Evolutionary conservation across 2,888 invertebrate species (phyloP), one percentile per base, ranked within the genome.

Genomic region (Tenthredo distinguenda): DNA sequence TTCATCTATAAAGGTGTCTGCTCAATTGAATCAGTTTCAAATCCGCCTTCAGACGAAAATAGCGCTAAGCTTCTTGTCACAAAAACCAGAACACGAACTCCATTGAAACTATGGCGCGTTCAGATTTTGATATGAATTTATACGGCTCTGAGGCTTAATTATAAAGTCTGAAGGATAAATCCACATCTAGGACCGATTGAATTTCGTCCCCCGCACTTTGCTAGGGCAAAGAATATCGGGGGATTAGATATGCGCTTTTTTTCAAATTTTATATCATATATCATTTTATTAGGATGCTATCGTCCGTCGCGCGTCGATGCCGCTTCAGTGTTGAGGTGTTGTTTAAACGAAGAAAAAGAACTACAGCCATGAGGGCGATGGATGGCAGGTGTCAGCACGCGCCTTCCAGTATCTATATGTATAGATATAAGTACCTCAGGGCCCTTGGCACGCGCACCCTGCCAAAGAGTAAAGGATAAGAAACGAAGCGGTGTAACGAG

Each of bases 371-470:
- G 40, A 81, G 81, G 81, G 81, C 81, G 83, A 83, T 50, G 43
- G 65, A 40, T 43, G 68, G 83, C 83, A 83, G 83, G 83, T 83
- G 83, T 83, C 83, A 47, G 83, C 83, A 71, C 83, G 83, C 71
- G 83, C 83, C 68, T 47, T 3, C n/a, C 18, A 68, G 37, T 83
- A 68, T 83, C 26, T 47, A 68, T 62, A 37, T 62, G 21, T 58
- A 58, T 62, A 55, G 37, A 79, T 50, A 58, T 79, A 79, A 47
- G 79, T 79, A 79, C 79, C 37, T 2, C 76, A 55, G 37, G 62
- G 83, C 50, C 47, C 68, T 83, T 68, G 83, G 83, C 83, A 83
- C 83, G 83, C 68, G 83, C 34, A 83, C 83, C 83, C 50, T 55
- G 77, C 83, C 81, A 62, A 37, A 21, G 86, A 83, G 77, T 0